Base-by-base conservation (phyloP, 2,113 vertebrate species). In the Trochalopteron elliotii region DNA sequence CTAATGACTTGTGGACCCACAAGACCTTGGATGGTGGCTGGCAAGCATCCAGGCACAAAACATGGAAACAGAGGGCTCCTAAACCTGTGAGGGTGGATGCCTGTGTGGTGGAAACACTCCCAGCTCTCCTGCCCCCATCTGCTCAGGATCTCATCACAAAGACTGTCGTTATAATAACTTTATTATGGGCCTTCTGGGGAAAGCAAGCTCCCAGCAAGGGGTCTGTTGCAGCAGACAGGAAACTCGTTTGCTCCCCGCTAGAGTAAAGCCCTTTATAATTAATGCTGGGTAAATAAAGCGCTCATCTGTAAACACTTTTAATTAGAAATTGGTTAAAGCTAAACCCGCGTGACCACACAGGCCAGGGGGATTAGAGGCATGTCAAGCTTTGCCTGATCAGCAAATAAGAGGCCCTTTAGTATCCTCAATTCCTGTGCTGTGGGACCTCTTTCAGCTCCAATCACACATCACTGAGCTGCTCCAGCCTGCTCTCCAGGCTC, bases 281-380 rank as follows among this genome's bases (percentile, higher is more conserved):
- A 98, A 97, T 77, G 40, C 40, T 87, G 83, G 87, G 91, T 97
- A 96, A 98, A 97, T 91, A 96, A 94, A 95, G 96, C 17, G 4
- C 93, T 95, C 95, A 95, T 98, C 97, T 97, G 95, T 97, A 98
- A 98, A 98, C 81, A 98, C 67, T 95, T 95, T 89, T 96, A 97
- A 95, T 72, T 72, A 94, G 95, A 94, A 94, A 92, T 95, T 76
- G 94, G 95, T 83, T 95, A 95, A 96, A 94, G 87, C 93, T 92
- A 93, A 94, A 95, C 84, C 95, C 74, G 67, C 6, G 25, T 93
- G 94, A 94, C 94, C 86, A 94, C 90, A 86, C 19, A 33, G 76
- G 60, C 81, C 22, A 11, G 60, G 85, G 79, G 96, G 96, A 97
- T 97, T 96, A 97, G 85, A 86, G 2, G 2, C 96, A 97, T 25